Percentiles rank a stretch among this genome's conserved stretches.
Conservation (phyloP, 2,113 vertebrate species). For the Protobothrops mucrosquamatus region DNA sequence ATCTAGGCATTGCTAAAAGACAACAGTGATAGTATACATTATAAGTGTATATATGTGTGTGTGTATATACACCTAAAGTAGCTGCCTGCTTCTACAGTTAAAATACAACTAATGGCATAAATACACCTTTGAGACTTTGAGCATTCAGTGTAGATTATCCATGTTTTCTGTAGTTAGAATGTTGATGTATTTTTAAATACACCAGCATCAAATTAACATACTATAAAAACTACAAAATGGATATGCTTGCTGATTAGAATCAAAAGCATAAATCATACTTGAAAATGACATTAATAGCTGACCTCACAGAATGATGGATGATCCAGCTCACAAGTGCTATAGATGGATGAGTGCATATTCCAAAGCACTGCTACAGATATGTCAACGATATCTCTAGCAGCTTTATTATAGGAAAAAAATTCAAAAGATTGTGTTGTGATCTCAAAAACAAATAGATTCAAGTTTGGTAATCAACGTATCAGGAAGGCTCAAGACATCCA, state of each 20-base stretch:
- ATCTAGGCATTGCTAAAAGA: not conserved
- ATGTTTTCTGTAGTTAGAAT: not conserved
- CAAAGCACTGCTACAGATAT: constrained; percentile 77
- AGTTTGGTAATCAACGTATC: not conserved
- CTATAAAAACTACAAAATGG: not conserved
- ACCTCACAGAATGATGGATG: not conserved
- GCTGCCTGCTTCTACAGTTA: not conserved
- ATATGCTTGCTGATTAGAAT: not conserved
- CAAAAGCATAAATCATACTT: constrained; percentile 1
- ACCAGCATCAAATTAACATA: not conserved
- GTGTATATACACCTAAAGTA: not conserved
- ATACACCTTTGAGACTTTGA: not conserved
- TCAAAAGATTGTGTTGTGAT: not conserved
- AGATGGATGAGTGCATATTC: constrained; percentile 69
- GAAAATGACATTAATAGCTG: not conserved
- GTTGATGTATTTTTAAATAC: not conserved
- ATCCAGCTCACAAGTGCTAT: not conserved
- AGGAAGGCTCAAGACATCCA: not conserved
- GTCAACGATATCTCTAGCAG: constrained; percentile 71
- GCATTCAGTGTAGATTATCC: not conserved
- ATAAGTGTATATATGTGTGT: not conserved
- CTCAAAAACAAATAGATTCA: not conserved
- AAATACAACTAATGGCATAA: not conserved
- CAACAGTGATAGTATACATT: not conserved
- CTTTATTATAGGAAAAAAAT: constrained; percentile 69